These are phyloP conservation scores for Ostrea edulis DNA, from an alignment of 1,140 invertebrate species.

Conservation along the genomic window DNA sequence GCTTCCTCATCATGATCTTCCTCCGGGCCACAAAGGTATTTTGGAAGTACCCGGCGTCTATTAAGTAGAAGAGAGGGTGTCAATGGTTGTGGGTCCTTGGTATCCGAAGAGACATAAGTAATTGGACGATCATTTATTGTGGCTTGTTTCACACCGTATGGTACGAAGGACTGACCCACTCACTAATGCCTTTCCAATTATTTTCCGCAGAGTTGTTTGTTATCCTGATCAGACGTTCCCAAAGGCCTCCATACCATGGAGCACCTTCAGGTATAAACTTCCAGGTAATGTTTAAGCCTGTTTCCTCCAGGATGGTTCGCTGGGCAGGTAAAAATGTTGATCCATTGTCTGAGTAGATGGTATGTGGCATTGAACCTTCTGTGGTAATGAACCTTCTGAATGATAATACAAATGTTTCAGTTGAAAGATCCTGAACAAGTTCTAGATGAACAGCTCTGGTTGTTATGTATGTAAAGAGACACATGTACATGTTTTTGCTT, in stretches of 20 bases:
- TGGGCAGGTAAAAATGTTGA: conserved; percentile 8
- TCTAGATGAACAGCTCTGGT: too few species aligned
- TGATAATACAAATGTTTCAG: too few species aligned
- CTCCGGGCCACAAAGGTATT: background rate
- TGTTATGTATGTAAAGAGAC: conserved; percentile 43
- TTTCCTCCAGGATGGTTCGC: background rate
- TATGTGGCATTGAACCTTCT: background rate
- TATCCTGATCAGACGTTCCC: conserved; percentile 39
- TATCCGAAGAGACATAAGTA: conserved; percentile 19
- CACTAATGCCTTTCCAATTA: conserved; percentile 5
- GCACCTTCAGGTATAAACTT: conserved; percentile 41
- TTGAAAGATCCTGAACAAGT: too few species aligned
- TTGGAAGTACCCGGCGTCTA: background rate
- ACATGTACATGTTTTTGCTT: conserved; percentile 17
- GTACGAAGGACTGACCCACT: conserved; percentile 5
- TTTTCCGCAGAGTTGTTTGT: conserved; percentile 31
- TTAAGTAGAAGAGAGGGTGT: conserved; percentile 38
- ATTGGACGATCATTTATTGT: conserved; percentile 26
- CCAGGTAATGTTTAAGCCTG: conserved; percentile 11
- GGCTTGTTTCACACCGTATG: background rate
- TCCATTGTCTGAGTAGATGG: conserved; percentile 38
- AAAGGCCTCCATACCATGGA: conserved; percentile 32
- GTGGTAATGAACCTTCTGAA: conserved; percentile 17
- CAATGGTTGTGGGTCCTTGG: conserved; percentile 27
- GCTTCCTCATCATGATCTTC: background rate